Percentiles rank a stretch among this genome's conserved stretches.
These are phyloP conservation scores for Heliconius eleuchia DNA, from an alignment of 1,140 invertebrate genomes.

Conservation along the genomic window DNA sequence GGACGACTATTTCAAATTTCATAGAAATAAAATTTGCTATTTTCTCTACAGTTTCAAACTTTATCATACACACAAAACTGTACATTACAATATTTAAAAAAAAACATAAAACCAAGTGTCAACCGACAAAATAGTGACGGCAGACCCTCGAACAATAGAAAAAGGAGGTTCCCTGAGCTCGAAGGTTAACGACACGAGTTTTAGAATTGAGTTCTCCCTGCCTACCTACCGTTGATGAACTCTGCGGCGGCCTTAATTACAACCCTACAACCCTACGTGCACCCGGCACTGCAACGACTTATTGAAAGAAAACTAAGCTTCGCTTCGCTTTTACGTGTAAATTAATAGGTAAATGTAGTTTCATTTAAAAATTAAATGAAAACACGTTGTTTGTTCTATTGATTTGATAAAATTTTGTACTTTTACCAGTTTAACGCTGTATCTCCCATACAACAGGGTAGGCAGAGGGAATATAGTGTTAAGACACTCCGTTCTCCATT, in stretches of 20 bases:
- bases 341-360: conserved; percentile 7
- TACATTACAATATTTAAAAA: not conserved
- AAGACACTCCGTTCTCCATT: too few relatives aligned
- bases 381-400: not conserved
- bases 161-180: conserved; percentile 1
- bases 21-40: too few relatives aligned
- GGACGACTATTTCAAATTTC: too few relatives aligned
- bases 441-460: too few relatives aligned
- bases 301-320: conserved; percentile 28
- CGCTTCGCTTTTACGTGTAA: not conserved
- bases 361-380: not conserved
- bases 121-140: not conserved
- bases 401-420: not conserved
- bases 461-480: too few relatives aligned
- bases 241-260: conserved; percentile 48
- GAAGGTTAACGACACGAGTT: conserved; percentile 29
- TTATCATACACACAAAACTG: not conserved
- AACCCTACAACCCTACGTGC: conserved; percentile 45
- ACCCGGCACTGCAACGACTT: conserved; percentile 36
- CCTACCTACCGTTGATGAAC: conserved; percentile 45
- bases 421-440: not conserved
- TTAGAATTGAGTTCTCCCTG: conserved; percentile 27
- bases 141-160: conserved; percentile 9
- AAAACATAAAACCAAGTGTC: not conserved
- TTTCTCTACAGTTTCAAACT: too few relatives aligned